Base-by-base conservation (phyloP, 2,113 vertebrate genomes). In the Varanus salvator region DNA sequence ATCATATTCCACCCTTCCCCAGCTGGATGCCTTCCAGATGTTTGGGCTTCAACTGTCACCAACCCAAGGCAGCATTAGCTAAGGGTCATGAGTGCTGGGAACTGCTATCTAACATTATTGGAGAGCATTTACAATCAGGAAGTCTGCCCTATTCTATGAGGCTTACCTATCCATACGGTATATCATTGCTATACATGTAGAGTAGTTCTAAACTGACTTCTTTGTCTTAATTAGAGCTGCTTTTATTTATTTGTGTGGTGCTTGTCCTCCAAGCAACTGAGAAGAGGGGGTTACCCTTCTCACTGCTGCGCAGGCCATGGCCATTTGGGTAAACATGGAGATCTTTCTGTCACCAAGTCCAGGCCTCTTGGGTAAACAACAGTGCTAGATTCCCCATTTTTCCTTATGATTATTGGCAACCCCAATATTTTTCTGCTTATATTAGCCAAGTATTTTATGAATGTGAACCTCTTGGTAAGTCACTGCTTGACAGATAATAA, bases 401-500 rank as follows among this genome's bases (percentile, higher is more conserved):
- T 0, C 0, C 84, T 90, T 91, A n/a, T 85, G 44, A 38, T 91
- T 68, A 44, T 64, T 80, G 87, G 31, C 88, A 82, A 76, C 82
- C 82, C 76, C 44, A 0, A 86, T 69, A 50, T 87, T 72, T 85
- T 38, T 31, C 34, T 90, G 12, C 27, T 93, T 89, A 94, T 87
- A 89, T 76, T 90, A 80, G 60, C 78, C 52, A 93, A 88, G 91
- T 87, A 29, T 68, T 15, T 82, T 93, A 91, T 87, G 90, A 88
- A 87, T 88, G 57, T 87, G 90, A 90, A 87, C 85, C 52, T 89
- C 66, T 84, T 60, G 4, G 76, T 90, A 89, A 94, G 60, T 48
- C 21, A 12, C 60, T 94, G 92, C 89, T 84, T 93, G 89, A 76
- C 48, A 91, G 83, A 85, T 89, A 90, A 93, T 93, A 44, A 50